These are phyloP conservation scores for Papilio machaon DNA, from an alignment of 1,140 invertebrate genomes.

Conservation along the genomic window DNA sequence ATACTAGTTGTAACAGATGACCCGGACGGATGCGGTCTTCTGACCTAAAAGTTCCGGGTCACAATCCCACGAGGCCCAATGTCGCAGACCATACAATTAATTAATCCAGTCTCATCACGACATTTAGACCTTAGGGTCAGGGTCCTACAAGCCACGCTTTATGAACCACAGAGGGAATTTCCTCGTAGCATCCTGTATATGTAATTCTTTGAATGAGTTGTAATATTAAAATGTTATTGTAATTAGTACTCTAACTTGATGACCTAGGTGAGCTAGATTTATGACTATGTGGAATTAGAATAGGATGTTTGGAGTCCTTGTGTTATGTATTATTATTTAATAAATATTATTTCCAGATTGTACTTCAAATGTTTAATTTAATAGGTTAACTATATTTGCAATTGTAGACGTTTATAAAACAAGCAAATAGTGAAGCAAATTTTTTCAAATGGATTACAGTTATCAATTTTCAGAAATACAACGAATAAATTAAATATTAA, in stretches of 20 bases:
- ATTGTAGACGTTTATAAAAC: not conserved
- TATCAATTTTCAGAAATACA: too few species aligned
- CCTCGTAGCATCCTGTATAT: constrained; percentile 29
- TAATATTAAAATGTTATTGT: not conserved
- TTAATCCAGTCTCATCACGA: constrained; percentile 26
- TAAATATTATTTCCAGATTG: not conserved
- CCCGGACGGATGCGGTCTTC: constrained; percentile 21
- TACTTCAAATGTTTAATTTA: not conserved
- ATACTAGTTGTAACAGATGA: not conserved
- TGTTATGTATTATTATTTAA: constrained; percentile 7
- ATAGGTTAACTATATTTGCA: not conserved
- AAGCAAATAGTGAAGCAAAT: too few species aligned
- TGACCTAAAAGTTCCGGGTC: constrained; percentile 32
- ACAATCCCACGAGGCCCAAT: constrained; percentile 22
- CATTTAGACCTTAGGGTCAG: constrained; percentile 29
- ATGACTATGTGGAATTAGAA: not conserved
- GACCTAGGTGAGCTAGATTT: constrained; percentile 15
- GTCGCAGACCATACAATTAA: constrained; percentile 12
- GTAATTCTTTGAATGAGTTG: not conserved
- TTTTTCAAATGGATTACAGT: too few species aligned
- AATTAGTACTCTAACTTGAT: not conserved
- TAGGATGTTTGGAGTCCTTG: not conserved
- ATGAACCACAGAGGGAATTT: constrained; percentile 11
- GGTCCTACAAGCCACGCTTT: not conserved
- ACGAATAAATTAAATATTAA: too few species aligned